Conservation (phyloP, 1,140 invertebrate genomes). For the Limonius californicus region DNA sequence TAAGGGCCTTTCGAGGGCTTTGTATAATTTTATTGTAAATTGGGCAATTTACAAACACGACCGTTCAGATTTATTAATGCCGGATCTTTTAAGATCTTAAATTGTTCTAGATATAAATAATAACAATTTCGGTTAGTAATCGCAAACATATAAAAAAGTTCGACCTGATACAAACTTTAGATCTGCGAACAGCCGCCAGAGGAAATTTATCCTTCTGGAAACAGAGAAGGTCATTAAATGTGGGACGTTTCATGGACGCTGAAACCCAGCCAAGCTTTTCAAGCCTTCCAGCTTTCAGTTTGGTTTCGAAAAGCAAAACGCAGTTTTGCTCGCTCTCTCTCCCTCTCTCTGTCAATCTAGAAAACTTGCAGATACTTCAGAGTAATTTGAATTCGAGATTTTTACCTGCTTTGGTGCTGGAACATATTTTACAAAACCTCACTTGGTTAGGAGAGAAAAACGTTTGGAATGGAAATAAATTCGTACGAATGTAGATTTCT, state of each 20-base stretch:
- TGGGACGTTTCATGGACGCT: background rate
- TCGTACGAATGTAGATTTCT: background rate
- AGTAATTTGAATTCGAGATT: background rate
- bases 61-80: too few relatives aligned
- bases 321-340: background rate
- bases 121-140: background rate
- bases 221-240: slow-evolving; percentile 3
- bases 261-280: background rate
- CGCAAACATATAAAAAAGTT: background rate
- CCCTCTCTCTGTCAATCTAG: too few relatives aligned
- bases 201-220: background rate
- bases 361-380: background rate
- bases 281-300: background rate
- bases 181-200: too few relatives aligned
- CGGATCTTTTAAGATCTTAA: too few relatives aligned
- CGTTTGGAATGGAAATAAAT: too few relatives aligned
- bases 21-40: background rate
- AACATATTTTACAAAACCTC: background rate
- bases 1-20: background rate
- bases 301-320: background rate
- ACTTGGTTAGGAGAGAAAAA: too few relatives aligned
- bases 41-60: background rate
- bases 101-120: background rate
- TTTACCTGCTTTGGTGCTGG: background rate
- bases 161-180: background rate